Percentiles rank a stretch among this genome's conserved stretches.
Conservation (phyloP, 2,888 invertebrate species). For the Drosophila birchii region DNA sequence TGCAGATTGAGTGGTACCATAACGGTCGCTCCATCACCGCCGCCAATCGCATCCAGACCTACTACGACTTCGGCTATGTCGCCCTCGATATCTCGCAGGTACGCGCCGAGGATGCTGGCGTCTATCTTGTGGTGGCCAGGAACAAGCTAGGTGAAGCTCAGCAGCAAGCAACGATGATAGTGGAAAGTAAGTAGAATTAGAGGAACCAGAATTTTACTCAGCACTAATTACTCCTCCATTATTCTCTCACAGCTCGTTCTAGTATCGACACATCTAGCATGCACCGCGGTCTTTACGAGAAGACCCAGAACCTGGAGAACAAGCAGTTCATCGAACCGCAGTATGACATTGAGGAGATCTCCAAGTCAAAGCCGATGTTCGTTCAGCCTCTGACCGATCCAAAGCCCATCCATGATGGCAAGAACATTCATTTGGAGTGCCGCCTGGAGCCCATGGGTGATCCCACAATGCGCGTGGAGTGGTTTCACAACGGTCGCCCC, state of each 20-base stretch:
- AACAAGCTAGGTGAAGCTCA: slow-evolving; percentile 96
- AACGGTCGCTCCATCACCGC: slow-evolving; percentile 96
- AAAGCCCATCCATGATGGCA: slow-evolving; percentile 93
- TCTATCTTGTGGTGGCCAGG: slow-evolving; percentile 96
- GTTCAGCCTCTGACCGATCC: slow-evolving; percentile 94
- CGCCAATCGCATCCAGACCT: slow-evolving; percentile 96
- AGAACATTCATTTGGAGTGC: slow-evolving; percentile 96
- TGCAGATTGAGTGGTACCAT: slow-evolving; percentile 98
- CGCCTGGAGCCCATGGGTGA: slow-evolving; percentile 97
- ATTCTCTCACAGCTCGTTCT: slow-evolving; percentile 89
- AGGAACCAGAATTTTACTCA: not conserved
- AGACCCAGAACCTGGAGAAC: slow-evolving; percentile 94
- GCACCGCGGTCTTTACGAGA: slow-evolving; percentile 93
- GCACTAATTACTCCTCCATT: not conserved
- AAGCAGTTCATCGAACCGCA: slow-evolving; percentile 94
- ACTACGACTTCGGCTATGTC: slow-evolving; percentile 98
- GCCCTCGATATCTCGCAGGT: slow-evolving; percentile 97
- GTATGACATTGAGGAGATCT: slow-evolving; percentile 95
- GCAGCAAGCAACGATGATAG: slow-evolving; percentile 92
- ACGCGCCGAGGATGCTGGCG: slow-evolving; percentile 95
- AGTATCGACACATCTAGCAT: slow-evolving; percentile 95
- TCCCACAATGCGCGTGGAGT: slow-evolving; percentile 97
- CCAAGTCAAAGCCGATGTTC: slow-evolving; percentile 97
- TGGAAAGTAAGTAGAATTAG: slow-evolving; percentile 90
- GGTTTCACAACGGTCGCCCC: slow-evolving; percentile 97